Evolutionary conservation across 1,140 invertebrate genomes (phyloP), one percentile per base, ranked within the genome.

Genomic region (Helicoverpa armigera): DNA sequence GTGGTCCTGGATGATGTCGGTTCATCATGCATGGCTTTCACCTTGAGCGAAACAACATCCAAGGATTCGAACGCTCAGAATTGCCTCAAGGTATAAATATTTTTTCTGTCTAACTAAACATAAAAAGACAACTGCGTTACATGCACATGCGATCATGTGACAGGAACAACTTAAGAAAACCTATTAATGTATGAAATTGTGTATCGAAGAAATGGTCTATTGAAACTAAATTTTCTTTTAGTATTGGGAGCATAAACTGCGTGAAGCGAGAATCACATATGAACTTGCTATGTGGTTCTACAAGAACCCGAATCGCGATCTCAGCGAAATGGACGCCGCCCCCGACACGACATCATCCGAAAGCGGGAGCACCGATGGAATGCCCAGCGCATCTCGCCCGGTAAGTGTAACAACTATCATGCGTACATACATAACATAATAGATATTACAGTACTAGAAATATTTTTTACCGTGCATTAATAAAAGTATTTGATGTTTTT

Each of bases 1-100:
- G 87, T 95, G 2, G 70, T 91, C 9, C 53, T 95, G 12, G 94
- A 95, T 79, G 94, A 95, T 2, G 83, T 91, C 0, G 90, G 90
- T 7, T 89, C 92, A 5, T 84, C 92, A 0, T 83, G 84, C 61
- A 80, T 86, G 13, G 88, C 87, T 50, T 95, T 95, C 76, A 73
- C 83, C 14, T 72, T 93, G 14, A 81, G 86, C 0, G 92, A 93
- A 61, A 72, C 86, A 61, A 72, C 86, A 2, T 50, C 88, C 7
- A 94, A 93, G 70, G 93, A 94, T 13, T 43, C 74, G 16, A 85
- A 82, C 29, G 72, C 86, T 18, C 63, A 79, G 63, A 43, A 69
- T 3, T 83, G 87, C 0, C 72, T 92, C n/a, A 89, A 85, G 85
- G 92, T 92, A 87, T 79, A 43, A 73, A 5, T 13, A 43, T 43